Evolutionary conservation across 1,140 invertebrate genomes (phyloP).

Genomic region (Aphaenogaster rudis): DNA sequence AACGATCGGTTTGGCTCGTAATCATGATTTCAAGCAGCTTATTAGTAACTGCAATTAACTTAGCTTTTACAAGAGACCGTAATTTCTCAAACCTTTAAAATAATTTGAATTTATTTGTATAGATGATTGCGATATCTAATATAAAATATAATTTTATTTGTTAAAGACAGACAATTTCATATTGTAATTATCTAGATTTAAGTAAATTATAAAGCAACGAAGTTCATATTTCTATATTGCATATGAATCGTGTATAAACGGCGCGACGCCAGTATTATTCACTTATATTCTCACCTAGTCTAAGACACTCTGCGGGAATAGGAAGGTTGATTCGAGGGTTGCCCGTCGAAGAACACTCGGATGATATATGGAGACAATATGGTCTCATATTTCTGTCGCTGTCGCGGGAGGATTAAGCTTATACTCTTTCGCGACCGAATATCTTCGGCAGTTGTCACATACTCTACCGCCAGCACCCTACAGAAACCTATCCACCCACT

Average conservation of each 20-base stretch:
- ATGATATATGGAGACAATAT: slow-evolving; percentile 80
- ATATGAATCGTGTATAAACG: background rate
- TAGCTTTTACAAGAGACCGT: slow-evolving; percentile 2
- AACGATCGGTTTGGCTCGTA: background rate
- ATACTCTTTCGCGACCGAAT: slow-evolving; percentile 76
- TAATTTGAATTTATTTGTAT: slow-evolving; percentile 13
- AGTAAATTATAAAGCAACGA: background rate
- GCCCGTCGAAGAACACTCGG: slow-evolving; percentile 70
- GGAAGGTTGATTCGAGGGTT: slow-evolving; percentile 51
- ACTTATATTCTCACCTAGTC: slow-evolving; percentile 47
- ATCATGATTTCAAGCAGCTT: background rate
- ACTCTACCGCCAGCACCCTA: slow-evolving; percentile 58
- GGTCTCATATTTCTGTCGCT: slow-evolving; percentile 78
- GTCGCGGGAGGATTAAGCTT: slow-evolving; percentile 78
- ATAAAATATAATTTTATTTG: background rate
- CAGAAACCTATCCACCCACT: slow-evolving; percentile 30
- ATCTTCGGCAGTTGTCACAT: slow-evolving; percentile 81
- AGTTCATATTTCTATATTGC: background rate
- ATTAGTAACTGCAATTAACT: background rate
- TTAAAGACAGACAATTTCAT: background rate
- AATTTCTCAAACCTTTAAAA: background rate
- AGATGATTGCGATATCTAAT: background rate
- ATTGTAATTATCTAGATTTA: background rate
- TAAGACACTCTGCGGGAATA: slow-evolving; percentile 8
- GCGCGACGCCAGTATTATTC: slow-evolving; percentile 1